Base-by-base conservation (phyloP, 1,140 invertebrate species). In the Manduca sexta region DNA sequence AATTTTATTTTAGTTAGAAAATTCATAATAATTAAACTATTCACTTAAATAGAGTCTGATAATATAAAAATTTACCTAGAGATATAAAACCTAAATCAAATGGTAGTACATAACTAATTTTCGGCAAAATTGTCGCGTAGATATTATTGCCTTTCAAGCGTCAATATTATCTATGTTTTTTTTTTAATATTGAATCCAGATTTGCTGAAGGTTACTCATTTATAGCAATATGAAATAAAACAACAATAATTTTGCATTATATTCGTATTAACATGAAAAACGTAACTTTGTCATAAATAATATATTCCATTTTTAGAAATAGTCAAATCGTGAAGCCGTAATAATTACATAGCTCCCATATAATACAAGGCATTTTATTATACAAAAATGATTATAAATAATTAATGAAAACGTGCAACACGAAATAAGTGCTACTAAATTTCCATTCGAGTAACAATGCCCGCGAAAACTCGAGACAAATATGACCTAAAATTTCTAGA, bases 191-290 rank as follows among this genome's bases (percentile, higher is more conserved):
- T 12, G n/a, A 26, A 12, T 13, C 12, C 10, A 11, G 7, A 29
- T 5, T 11, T 6, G 37, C 8, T 1, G 12, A 12, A 13, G 39
- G 8, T 2, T 26, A n/a, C n/a, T n/a, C n/a, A n/a, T n/a, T n/a
- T n/a, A n/a, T 6, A n/a, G 13, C 11, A n/a, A 4, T 29, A 14
- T 18, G 5, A 21, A 59, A 53, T 59, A 51, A 59, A 63, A 63
- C 52, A 29, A 56, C 49, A 42, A 35, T 46, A 52, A 42, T 46
- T 52, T 41, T 5, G 50, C 45, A 49, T 52, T 49, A 52, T 54
- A 34, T 63, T 63, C 43, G 50, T 64, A 60, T 56, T 64, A 64
- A 64, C 53, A 64, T 56, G 49, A 59, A 64, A 64, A 64, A 60
- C 49, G 49, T 64, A 64, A 53, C 51, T 52, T 34, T 51, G 21